Conservation (phyloP, 2,888 invertebrate genomes). For the Cotesia congregata region DNA sequence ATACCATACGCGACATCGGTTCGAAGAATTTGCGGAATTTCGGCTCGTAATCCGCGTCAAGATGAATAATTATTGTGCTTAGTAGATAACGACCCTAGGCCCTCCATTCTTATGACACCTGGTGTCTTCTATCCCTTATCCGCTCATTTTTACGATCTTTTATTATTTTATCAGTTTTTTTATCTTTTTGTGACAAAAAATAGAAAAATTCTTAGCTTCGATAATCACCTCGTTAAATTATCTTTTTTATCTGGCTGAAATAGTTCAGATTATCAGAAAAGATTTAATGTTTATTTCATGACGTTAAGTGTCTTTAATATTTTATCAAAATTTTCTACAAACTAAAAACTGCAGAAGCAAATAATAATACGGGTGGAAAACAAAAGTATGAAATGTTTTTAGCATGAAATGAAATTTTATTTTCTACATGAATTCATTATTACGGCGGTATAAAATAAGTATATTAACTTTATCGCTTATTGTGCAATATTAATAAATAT, state of each 20-base stretch:
- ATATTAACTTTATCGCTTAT: neutral
- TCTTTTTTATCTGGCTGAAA: neutral
- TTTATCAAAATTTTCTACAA: neutral
- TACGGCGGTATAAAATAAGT: neutral
- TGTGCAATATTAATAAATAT: neutral
- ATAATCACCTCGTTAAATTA: neutral
- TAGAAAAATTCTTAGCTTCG: neutral
- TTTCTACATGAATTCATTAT: neutral
- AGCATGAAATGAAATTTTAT: neutral
- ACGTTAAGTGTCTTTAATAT: neutral
- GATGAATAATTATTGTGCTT: conserved; percentile 46
- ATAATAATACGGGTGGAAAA: too few relatives aligned
- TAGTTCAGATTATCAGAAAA: neutral
- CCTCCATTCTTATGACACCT: conserved; percentile 43
- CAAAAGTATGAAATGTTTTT: too few relatives aligned
- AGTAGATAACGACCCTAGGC: neutral
- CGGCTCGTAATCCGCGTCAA: conserved; percentile 47
- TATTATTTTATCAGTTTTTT: conserved; percentile 3
- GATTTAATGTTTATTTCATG: neutral
- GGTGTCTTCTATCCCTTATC: conserved; percentile 30
- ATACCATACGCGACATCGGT: conserved; percentile 41
- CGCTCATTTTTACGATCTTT: neutral
- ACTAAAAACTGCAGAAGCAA: too few relatives aligned
- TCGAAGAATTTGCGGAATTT: conserved; percentile 51
- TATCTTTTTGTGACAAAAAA: neutral